Conservation (phyloP, 2,113 vertebrate species). For the mouse (Mus musculus) region DNA sequence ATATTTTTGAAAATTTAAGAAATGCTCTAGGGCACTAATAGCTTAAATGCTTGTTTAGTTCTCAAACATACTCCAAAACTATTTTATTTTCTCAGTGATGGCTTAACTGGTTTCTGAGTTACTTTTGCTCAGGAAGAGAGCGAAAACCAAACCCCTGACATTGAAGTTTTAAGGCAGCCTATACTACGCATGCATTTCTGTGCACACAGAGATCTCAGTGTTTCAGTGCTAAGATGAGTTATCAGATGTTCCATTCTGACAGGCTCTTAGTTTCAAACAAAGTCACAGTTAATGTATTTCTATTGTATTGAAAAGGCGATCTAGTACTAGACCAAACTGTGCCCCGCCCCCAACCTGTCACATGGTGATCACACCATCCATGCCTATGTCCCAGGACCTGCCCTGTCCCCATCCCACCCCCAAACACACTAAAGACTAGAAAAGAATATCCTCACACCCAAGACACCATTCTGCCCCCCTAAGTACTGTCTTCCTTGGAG, state of each 20-base stretch:
- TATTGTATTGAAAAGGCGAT: background rate
- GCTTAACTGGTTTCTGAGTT: background rate
- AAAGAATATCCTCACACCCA: fast-evolving
- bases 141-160: background rate
- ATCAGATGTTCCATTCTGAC: background rate
- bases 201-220: constrained; percentile 38
- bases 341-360: background rate
- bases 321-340: background rate
- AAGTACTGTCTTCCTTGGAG: background rate
- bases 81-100: background rate
- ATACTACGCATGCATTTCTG: background rate
- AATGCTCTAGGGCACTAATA: background rate
- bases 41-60: constrained; percentile 7
- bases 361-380: background rate
- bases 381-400: background rate
- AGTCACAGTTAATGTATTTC: background rate
- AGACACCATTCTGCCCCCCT: too few species aligned
- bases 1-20: background rate
- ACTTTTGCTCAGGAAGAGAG: constrained; percentile 22
- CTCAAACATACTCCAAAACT: background rate
- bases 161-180: background rate
- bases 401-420: fast-evolving
- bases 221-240: background rate
- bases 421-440: fast-evolving
- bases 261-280: background rate